Evolutionary conservation across 2,888 invertebrate genomes (phyloP), one percentile per base, ranked within the genome.

Genomic region (Sarcophaga subvicina): DNA sequence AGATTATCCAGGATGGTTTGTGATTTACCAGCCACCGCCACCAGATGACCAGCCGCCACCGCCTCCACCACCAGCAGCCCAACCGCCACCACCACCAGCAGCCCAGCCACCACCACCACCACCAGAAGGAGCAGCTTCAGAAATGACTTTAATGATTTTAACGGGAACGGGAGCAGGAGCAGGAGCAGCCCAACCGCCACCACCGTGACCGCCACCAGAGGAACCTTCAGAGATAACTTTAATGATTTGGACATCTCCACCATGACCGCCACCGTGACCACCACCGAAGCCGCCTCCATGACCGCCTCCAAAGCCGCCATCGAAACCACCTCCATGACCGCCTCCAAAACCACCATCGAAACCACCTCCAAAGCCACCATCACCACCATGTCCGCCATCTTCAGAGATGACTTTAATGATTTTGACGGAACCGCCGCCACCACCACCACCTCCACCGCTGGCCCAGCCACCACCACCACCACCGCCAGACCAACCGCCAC

Each of bases 381-480:
- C 78, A 45, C 60, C 60, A 25, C 82, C 79, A 22, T 73, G 83
- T 54, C 70, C 70, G 12, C 80, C 82, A 27, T 54, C 82, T 47
- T 82, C 81, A 20, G 72, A 76, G 4, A 87, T 85, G 27, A 88
- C 76, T 54, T 89, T 89, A 22, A 88, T 80, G 45, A 88, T 59
- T 75, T 84, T 84, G 20, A 86, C 80, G 11, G 80, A 73, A 5
- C 76, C 87, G 17, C 75, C 84, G 17, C 66, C 10, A 3, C 37
- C 77, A 20, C 77, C 73, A 2, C 80, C 76, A 6, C 76, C 88
- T 22, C 89, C 86, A 47, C 89, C 86, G 22, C 88, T 81, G n/a
- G 84, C 25, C 47, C 67, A 77, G 85, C 90, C 78, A 5, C 76
- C 87, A 20, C 75, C 84, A 37, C 66, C 10, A 3, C 37, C 76